Percentiles rank a stretch among this genome's conserved stretches.
These are phyloP conservation scores for Agrenia bidenticulata DNA, from an alignment of 2,888 invertebrate genomes.

Conservation along the genomic window DNA sequence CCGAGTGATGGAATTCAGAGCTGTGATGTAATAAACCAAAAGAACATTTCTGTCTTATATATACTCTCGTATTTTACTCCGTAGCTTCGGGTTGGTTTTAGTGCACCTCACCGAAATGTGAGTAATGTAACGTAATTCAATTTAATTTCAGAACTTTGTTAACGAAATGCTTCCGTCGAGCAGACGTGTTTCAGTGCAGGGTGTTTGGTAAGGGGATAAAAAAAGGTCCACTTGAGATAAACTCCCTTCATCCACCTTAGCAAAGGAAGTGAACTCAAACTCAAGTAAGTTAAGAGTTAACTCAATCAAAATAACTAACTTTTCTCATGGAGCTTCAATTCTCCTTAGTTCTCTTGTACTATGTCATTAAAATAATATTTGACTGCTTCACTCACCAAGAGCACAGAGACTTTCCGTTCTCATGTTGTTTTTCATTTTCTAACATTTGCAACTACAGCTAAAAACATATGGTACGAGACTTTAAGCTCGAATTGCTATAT, in stretches of 20 bases:
- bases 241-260: not conserved
- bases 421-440: not conserved
- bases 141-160: conserved; percentile 19
- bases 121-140: conserved; percentile 9
- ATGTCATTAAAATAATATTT: conserved; percentile 6
- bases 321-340: conserved; percentile 7
- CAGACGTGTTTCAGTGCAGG: not conserved
- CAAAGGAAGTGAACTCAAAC: conserved; percentile 16
- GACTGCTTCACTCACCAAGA: too few relatives aligned
- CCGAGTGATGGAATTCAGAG: too few relatives aligned
- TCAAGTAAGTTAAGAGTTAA: conserved; percentile 16
- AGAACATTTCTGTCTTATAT: too few relatives aligned
- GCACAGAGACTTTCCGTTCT: not conserved
- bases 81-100: too few relatives aligned
- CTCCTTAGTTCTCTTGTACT: too few relatives aligned
- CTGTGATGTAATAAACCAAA: too few relatives aligned
- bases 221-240: conserved; percentile 5
- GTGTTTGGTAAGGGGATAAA: not conserved
- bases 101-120: not conserved
- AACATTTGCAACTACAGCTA: not conserved
- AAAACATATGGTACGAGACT: too few relatives aligned
- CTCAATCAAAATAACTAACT: conserved; percentile 24
- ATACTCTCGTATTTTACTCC: too few relatives aligned
- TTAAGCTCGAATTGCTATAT: too few relatives aligned
- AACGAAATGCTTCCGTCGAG: conserved; percentile 9